Percentiles rank a stretch among this genome's conserved stretches.
Conservation (phyloP, 2,113 vertebrate genomes). For the Anhinga anhinga region DNA sequence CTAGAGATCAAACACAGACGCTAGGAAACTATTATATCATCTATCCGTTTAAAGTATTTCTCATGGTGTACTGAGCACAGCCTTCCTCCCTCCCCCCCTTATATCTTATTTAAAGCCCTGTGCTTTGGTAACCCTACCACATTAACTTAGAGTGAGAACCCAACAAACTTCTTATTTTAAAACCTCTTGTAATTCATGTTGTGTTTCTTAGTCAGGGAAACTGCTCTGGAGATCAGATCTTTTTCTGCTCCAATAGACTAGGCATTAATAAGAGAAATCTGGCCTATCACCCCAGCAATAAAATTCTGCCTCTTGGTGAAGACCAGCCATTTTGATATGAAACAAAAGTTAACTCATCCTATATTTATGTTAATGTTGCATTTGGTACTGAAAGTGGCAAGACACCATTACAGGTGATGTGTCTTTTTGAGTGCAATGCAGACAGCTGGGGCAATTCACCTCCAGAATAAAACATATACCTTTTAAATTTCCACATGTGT, state of each 20-base stretch:
- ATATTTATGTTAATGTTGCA: background rate
- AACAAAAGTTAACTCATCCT: background rate
- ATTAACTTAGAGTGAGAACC: background rate
- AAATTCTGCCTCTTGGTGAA: background rate
- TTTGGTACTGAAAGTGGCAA: background rate
- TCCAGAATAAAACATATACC: background rate
- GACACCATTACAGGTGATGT: accelerated
- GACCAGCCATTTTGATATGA: background rate
- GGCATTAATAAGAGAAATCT: background rate
- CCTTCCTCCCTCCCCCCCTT: background rate
- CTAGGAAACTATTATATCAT: background rate
- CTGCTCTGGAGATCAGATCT: background rate
- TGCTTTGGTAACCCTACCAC: background rate
- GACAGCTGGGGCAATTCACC: background rate
- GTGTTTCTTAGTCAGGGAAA: background rate
- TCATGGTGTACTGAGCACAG: background rate
- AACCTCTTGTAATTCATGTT: background rate
- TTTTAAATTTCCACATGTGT: background rate
- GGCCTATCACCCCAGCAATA: background rate
- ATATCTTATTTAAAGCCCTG: background rate
- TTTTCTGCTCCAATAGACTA: background rate
- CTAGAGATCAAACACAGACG: background rate
- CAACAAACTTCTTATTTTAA: background rate
- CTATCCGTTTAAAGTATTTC: background rate
- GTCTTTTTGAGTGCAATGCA: background rate